Conservation (phyloP, 2,888 invertebrate genomes). For the Ophion slaviceki region DNA sequence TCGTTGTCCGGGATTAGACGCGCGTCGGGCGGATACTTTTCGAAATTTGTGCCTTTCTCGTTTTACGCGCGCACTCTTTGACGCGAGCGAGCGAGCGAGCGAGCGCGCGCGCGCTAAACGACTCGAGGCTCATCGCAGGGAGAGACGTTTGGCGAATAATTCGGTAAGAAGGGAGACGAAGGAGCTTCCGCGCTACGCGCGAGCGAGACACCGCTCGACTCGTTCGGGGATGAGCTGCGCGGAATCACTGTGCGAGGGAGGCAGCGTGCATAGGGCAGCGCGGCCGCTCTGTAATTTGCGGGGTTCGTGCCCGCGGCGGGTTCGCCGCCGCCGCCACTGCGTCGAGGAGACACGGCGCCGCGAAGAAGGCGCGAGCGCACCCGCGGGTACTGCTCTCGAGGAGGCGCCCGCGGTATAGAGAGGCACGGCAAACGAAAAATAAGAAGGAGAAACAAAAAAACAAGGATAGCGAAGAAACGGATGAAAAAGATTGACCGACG, state of each 20-base stretch:
- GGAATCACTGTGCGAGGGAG: conserved; percentile 57
- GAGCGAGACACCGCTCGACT: conserved; percentile 32
- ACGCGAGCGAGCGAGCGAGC: too few species aligned
- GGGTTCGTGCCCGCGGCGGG: conserved; percentile 75
- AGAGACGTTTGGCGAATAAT: not conserved
- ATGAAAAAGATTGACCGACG: conserved; percentile 5
- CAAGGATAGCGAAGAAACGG: conserved; percentile 11
- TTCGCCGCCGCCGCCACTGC: conserved; percentile 15
- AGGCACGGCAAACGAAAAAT: conserved; percentile 5
- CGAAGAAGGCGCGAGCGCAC: conserved; percentile 33
- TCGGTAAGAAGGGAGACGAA: conserved; percentile 42
- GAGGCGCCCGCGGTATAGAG: conserved; percentile 17
- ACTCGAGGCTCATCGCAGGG: not conserved
- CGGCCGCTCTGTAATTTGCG: conserved; percentile 80
- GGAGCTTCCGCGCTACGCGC: conserved; percentile 74
- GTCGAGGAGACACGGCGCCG: conserved; percentile 41
- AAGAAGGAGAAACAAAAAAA: conserved; percentile 15
- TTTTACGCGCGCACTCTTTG: too few species aligned
- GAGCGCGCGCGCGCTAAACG: too few species aligned
- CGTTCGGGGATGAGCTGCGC: conserved; percentile 29
- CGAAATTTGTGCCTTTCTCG: too few species aligned
- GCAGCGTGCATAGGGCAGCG: conserved; percentile 41
- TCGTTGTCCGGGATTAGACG: too few species aligned
- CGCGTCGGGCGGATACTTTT: too few species aligned
- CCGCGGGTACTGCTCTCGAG: conserved; percentile 15